Base-by-base conservation (phyloP, 2,113 vertebrate genomes). In the Gallinago undulata region DNA sequence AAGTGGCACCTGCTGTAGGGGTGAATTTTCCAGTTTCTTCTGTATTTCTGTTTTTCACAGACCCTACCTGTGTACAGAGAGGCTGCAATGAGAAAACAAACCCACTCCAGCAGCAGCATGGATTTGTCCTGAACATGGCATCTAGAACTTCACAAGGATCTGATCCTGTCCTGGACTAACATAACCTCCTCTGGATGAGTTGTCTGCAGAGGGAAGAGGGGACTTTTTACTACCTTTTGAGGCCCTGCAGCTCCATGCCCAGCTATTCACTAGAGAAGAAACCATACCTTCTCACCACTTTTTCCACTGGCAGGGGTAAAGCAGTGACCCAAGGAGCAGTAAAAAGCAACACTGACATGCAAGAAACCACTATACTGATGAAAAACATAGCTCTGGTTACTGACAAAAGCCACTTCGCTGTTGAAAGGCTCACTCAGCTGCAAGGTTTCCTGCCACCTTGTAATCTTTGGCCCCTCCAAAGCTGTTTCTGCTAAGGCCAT, bases 281-380 rank as follows among this genome's bases (percentile, higher is more conserved):
- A n/a, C 31, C 9, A 39, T 60, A n/a, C 8, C 3, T 55, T 87
- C 47, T 50, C 28, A 31, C 4, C 2, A 1, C 4, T 17, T 62
- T 55, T 77, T 56, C 51, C 24, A 39, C 6, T 1, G 1, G 16
- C 0, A 0, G 11, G 14, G 14, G 11, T 24, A 72, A 13, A 56
- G 4, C 1, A 0, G 23, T 28, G 35, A 56, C 30, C 24, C 28
- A 73, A 41, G 21, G 22, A 82, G 21, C 47, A 48, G n/a, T 63
- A 50, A 74, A 55, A 88, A 12, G 19, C 11, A 13, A 31, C 18
- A 56, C 3, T 33, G 31, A 62, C 39, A 72, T 9, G 15, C 12
- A 62, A 56, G 21, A 18, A 81, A 28, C 33, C 7, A 39, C 62
- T 4, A 59, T 23, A 37, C 39, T 72, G 12, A 27, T 75, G 41